These are phyloP conservation scores for Myopa testacea DNA, from an alignment of 2,888 invertebrate species.

Conservation along the genomic window DNA sequence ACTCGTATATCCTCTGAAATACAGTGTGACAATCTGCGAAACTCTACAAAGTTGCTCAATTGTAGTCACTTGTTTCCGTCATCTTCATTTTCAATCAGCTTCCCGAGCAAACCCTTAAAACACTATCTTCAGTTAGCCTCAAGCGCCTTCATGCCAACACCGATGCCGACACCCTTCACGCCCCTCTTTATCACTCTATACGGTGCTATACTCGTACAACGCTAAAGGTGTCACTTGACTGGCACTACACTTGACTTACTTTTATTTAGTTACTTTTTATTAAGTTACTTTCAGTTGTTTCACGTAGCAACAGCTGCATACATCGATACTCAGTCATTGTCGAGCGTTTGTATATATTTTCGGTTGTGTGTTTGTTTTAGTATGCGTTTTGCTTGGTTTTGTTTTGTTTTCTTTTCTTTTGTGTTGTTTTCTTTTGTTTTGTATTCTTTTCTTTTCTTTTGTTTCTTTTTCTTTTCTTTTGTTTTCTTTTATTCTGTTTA, in stretches of 20 bases:
- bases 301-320: constrained; percentile 2
- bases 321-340: too few relatives aligned
- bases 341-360: not conserved
- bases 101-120: too few relatives aligned
- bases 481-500: too few relatives aligned
- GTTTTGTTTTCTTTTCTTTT: not conserved
- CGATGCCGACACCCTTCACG: not conserved
- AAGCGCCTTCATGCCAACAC: not conserved
- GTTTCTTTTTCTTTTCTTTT: too few relatives aligned
- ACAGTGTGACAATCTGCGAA: too few relatives aligned
- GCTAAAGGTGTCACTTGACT: not conserved
- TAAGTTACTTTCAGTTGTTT: constrained; percentile 23
- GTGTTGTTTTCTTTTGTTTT: not conserved
- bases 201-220: not conserved
- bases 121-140: too few relatives aligned
- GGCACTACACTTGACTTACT: not conserved
- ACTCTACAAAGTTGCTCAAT: too few relatives aligned
- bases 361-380: constrained; percentile 2
- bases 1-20: too few relatives aligned
- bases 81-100: too few relatives aligned
- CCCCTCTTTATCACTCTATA: not conserved
- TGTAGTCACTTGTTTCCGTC: too few relatives aligned
- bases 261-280: constrained; percentile 19
- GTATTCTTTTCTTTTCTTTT: not conserved
- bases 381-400: constrained; percentile 19